Evolutionary conservation across 2,888 invertebrate genomes (phyloP).

Genomic region (Mycalesis mineus): DNA sequence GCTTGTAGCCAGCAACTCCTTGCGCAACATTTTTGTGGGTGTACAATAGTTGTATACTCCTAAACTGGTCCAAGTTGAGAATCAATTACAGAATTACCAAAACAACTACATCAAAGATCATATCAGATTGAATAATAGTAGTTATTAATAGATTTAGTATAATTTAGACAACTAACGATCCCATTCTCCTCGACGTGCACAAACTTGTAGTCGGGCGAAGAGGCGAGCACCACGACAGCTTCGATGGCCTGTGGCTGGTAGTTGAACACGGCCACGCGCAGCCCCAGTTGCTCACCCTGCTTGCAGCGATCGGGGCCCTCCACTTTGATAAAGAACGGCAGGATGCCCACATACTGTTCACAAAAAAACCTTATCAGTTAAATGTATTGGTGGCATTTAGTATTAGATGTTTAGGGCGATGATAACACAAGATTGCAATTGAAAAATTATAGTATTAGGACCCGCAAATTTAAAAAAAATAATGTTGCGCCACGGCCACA

Average conservation of each 20-base stretch:
- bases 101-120: too few relatives aligned
- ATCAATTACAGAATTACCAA: too few relatives aligned
- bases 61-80: too few relatives aligned
- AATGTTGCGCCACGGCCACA: conserved; percentile 93
- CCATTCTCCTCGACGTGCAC: conserved; percentile 94
- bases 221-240: conserved; percentile 90
- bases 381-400: too few relatives aligned
- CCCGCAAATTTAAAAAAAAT: too few relatives aligned
- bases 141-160: too few relatives aligned
- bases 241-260: conserved; percentile 91
- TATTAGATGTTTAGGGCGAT: too few relatives aligned
- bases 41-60: too few relatives aligned
- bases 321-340: conserved; percentile 96
- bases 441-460: too few relatives aligned
- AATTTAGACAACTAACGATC: conserved; percentile 73
- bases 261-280: conserved; percentile 95
- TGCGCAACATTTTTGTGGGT: too few relatives aligned
- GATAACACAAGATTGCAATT: conserved; percentile 94
- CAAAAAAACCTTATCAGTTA: not conserved
- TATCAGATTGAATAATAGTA: too few relatives aligned
- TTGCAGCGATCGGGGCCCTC: conserved; percentile 91
- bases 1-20: too few relatives aligned
- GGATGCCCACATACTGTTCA: conserved; percentile 88
- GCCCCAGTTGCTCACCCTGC: conserved; percentile 95
- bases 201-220: conserved; percentile 92